Conservation (phyloP, 1,140 invertebrate species). For the Patella vulgata region DNA sequence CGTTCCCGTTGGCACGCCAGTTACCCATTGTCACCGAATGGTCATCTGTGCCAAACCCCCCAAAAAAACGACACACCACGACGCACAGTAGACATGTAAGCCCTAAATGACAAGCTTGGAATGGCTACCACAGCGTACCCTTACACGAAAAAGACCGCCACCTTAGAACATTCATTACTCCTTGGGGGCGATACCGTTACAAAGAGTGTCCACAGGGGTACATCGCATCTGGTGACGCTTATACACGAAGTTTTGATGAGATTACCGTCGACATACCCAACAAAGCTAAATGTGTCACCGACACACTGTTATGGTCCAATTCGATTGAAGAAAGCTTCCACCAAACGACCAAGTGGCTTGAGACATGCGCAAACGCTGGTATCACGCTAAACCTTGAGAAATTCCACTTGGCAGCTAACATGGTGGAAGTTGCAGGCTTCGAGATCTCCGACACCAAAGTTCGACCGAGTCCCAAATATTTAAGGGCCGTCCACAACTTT, state of each 20-base stretch:
- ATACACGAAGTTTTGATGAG: no score
- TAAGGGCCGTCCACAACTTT: conserved; percentile 29
- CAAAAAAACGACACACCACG: conserved; percentile 33
- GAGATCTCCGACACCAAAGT: conserved; percentile 32
- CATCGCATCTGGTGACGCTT: conserved; percentile 33
- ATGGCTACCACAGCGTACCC: conserved; percentile 33
- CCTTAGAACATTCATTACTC: conserved; percentile 41
- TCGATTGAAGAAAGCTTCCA: conserved; percentile 27
- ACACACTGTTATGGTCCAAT: conserved; percentile 29
- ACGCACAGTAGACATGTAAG: conserved; percentile 35
- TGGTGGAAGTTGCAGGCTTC: conserved; percentile 46
- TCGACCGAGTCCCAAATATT: conserved; percentile 26
- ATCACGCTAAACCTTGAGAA: conserved; percentile 54
- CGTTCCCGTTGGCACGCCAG: conserved; percentile 32
- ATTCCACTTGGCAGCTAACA: conserved; percentile 31
- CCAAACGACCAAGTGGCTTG: conserved; percentile 27
- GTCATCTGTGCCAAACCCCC: conserved; percentile 35
- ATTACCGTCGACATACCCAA: conserved; percentile 33
- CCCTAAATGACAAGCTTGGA: conserved; percentile 35
- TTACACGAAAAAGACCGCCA: conserved; percentile 31
- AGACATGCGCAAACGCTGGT: conserved; percentile 34
- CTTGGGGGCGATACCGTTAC: conserved; percentile 40
- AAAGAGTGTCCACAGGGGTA: conserved; percentile 47
- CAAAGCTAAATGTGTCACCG: conserved; percentile 45
- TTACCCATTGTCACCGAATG: conserved; percentile 39